Evolutionary conservation across 2,888 invertebrate species (phyloP).

Genomic region (Lottia gigantea): DNA sequence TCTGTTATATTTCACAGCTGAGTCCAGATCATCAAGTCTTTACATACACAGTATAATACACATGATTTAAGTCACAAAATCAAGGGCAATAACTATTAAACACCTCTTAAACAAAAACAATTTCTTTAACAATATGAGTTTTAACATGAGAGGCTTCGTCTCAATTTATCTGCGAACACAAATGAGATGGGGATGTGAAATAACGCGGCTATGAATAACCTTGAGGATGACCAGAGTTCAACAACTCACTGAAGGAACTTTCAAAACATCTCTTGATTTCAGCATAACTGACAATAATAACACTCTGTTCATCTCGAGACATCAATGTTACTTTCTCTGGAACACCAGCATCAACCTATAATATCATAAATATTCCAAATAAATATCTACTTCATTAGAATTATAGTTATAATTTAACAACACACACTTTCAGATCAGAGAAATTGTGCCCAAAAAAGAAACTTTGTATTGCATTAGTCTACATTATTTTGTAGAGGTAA

Average conservation of each 20-base stretch:
- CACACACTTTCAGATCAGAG: background rate
- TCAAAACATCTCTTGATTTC: conserved; percentile 96
- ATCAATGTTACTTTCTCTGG: conserved; percentile 84
- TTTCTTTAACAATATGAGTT: background rate
- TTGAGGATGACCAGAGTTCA: conserved; percentile 44
- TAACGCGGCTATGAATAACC: conserved; percentile 26
- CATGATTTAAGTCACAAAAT: conserved; percentile 9
- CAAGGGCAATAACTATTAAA: background rate
- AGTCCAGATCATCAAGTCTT: conserved; percentile 9
- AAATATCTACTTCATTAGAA: background rate
- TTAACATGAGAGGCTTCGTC: too few species aligned
- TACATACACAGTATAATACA: conserved; percentile 5
- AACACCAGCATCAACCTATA: conserved; percentile 70
- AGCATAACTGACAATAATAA: conserved; percentile 93
- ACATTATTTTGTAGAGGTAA: too few species aligned
- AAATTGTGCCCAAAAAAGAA: too few species aligned
- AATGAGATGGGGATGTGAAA: background rate
- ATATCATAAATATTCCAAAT: conserved; percentile 19
- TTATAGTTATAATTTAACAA: background rate
- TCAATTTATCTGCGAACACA: too few species aligned
- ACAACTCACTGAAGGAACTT: conserved; percentile 87
- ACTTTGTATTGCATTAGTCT: too few species aligned
- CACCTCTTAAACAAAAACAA: conserved; percentile 4
- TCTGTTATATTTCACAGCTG: background rate
- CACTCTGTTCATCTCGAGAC: conserved; percentile 96